These are phyloP conservation scores for Nomada fabriciana DNA, from an alignment of 2,888 invertebrate genomes.

Conservation along the genomic window DNA sequence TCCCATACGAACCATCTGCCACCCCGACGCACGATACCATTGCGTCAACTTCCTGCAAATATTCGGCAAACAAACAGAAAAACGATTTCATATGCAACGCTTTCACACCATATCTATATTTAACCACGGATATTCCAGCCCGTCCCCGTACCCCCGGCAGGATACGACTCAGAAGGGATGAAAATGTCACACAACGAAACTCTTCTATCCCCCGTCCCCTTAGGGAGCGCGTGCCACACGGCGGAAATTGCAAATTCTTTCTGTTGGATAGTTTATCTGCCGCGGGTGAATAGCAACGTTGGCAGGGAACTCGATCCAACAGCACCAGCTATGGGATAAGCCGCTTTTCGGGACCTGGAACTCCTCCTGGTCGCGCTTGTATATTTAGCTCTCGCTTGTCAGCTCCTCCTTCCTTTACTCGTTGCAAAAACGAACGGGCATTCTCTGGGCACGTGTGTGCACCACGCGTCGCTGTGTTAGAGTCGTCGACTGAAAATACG, in stretches of 20 bases:
- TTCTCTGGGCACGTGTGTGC: not conserved
- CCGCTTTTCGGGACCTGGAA: constrained; percentile 41
- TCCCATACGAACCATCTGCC: too few species aligned
- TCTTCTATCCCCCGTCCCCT: not conserved
- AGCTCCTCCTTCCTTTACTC: constrained; percentile 37
- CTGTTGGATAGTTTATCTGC: constrained; percentile 51
- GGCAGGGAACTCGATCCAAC: constrained; percentile 58
- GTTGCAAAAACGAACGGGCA: constrained; percentile 18
- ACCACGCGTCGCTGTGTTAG: not conserved
- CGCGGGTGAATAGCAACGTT: constrained; percentile 38
- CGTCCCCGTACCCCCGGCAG: too few species aligned
- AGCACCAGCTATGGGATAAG: constrained; percentile 47
- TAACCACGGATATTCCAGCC: too few species aligned
- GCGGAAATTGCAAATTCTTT: constrained; percentile 56
- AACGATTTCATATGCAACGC: too few species aligned
- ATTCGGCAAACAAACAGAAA: too few species aligned
- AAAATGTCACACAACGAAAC: constrained; percentile 5
- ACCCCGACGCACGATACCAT: too few species aligned
- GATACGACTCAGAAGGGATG: not conserved
- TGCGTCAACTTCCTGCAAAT: too few species aligned
- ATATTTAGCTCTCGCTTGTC: constrained; percentile 62
- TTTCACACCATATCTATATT: too few species aligned
- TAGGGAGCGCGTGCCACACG: not conserved
- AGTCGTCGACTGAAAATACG: constrained; percentile 34
- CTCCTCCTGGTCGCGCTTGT: constrained; percentile 32